Evolutionary conservation across 2,797 vertebrate species (phyloP), one percentile per base, ranked within the genome.

Genomic region (Capromys pilorides): DNA sequence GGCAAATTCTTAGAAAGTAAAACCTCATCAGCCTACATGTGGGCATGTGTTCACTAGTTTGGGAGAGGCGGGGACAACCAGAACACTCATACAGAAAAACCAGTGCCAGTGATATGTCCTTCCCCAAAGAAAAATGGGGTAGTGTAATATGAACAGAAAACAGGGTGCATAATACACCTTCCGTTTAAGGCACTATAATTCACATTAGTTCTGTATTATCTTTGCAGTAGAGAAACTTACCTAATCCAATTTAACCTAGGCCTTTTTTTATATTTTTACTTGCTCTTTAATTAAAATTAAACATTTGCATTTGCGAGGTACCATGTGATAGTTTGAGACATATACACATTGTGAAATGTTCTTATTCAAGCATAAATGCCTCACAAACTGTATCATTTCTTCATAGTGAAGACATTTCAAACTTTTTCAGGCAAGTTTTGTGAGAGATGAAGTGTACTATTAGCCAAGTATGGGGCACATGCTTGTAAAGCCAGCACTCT

Each of bases 121-220:
- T 86, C 3, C 36, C 33, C 14, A 57, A 71, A 66, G 33, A 64
- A 77, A 54, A 59, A 12, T 49, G 7, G 13, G 16, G 1, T 16
- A 18, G 1, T 14, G 51, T 67, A 22, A 18, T 14, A 75, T 12
- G 28, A 36, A 10, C 2, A 39, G 45, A 80, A 21, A 45, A 28
- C 9, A 84, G 21, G 19, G 2, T 61, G 4, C 26, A 13, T 14
- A 6, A 11, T 11, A 24, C 9, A 4, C 1, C 0, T 28, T 2
- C n/a, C 24, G 69, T 88, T 59, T 26, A 28, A 78, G 6, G 36
- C 36, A 26, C 1, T 6, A 1, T 31, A 24, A 9, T 79, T 28
- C 26, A 45, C 14, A 0, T 64, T 45, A 69, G 26, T 18, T 45
- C 61, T 92, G 62, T 61, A 31, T 41, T 7, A 24, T 39, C 51